Conservation (phyloP, 2,797 vertebrate genomes). For the Thamnophis elegans region DNA sequence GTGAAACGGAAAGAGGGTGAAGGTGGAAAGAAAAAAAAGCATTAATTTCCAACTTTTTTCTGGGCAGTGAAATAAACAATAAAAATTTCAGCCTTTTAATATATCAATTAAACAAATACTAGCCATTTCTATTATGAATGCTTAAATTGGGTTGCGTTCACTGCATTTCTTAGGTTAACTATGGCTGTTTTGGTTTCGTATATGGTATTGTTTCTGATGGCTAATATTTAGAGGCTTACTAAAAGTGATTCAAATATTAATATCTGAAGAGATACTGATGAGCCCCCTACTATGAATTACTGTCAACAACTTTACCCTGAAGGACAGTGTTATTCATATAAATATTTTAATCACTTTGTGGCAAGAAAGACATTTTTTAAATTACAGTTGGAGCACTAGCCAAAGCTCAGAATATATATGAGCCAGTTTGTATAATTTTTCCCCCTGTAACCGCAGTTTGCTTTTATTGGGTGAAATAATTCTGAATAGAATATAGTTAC, state of each 20-base stretch:
- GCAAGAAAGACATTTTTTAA: not conserved
- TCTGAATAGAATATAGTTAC: not conserved
- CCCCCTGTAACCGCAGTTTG: not conserved
- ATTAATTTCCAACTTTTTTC: not conserved
- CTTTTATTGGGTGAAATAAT: not conserved
- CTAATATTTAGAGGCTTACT: conserved; percentile 24
- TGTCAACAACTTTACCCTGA: not conserved
- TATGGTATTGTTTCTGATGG: conserved; percentile 24
- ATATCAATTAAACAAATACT: not conserved
- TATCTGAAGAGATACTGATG: conserved; percentile 20
- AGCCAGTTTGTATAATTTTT: not conserved
- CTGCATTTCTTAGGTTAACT: not conserved
- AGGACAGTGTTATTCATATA: not conserved
- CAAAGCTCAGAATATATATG: not conserved
- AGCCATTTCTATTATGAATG: not conserved
- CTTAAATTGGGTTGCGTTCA: not conserved
- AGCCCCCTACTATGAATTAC: not conserved
- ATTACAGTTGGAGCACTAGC: not conserved
- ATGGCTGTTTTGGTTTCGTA: conserved; percentile 25
- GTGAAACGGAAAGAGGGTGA: not conserved
- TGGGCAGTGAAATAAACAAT: not conserved
- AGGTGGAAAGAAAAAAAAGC: not conserved
- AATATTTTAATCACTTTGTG: not conserved
- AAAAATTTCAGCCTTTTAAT: not conserved
- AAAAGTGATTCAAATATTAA: conserved; percentile 5